Conservation (phyloP, 2,888 invertebrate species). For the Beris chalybata region DNA sequence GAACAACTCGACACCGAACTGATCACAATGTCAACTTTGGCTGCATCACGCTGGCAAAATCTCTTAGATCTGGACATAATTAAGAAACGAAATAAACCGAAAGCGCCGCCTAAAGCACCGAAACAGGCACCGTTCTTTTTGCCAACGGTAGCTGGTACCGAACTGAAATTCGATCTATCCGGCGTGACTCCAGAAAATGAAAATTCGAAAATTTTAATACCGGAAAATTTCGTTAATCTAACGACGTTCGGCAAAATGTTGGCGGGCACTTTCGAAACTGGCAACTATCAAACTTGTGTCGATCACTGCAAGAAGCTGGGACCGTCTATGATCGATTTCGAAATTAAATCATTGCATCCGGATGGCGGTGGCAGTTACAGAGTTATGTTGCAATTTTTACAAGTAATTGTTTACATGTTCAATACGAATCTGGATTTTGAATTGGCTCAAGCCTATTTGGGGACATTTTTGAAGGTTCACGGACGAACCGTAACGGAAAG, state of each 20-base stretch:
- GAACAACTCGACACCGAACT: conserved; percentile 62
- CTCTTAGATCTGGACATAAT: conserved; percentile 83
- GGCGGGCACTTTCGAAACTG: conserved; percentile 57
- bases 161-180: conserved; percentile 77
- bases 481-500: conserved; percentile 63
- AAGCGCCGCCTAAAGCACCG: conserved; percentile 76
- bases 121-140: conserved; percentile 95
- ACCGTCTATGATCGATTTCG: conserved; percentile 84
- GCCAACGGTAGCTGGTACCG: conserved; percentile 83
- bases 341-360: conserved; percentile 77
- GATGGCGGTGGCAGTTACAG: conserved; percentile 71
- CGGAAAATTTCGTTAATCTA: conserved; percentile 65
- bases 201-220: conserved; percentile 60
- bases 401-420: conserved; percentile 71
- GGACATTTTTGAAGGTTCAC: conserved; percentile 82
- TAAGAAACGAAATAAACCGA: conserved; percentile 87
- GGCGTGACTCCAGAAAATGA: conserved; percentile 51
- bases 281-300: conserved; percentile 61
- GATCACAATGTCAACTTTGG: conserved; percentile 81
- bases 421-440: conserved; percentile 82
- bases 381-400: conserved; percentile 77
- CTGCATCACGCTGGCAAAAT: conserved; percentile 90
- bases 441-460: conserved; percentile 85
- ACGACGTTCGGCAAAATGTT: conserved; percentile 71
- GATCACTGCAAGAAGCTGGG: conserved; percentile 62